Evolutionary conservation across 2,888 invertebrate genomes (phyloP).

Genomic region (Yponomeuta malinellus): DNA sequence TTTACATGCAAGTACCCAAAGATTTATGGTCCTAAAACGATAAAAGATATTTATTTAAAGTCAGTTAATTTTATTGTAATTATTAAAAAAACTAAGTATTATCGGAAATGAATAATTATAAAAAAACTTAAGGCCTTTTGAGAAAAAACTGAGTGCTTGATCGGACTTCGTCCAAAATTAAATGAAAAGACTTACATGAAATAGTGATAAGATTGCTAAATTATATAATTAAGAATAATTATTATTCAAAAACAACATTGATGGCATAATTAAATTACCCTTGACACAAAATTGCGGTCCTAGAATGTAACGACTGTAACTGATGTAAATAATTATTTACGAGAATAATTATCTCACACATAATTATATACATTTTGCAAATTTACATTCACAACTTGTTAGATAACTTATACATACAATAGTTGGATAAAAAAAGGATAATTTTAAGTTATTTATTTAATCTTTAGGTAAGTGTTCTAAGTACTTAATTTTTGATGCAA

Average conservation of each 20-base stretch:
- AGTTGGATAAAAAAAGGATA: neutral
- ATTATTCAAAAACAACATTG: neutral
- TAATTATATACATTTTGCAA: neutral
- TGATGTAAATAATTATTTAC: neutral
- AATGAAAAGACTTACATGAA: slow-evolving; percentile 58
- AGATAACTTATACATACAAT: neutral
- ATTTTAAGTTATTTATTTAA: slow-evolving; percentile 1
- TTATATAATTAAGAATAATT: slow-evolving; percentile 8
- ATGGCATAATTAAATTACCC: neutral
- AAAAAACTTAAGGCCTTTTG: slow-evolving; percentile 55
- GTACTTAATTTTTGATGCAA: neutral
- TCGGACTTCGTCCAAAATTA: slow-evolving; percentile 60
- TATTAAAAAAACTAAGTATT: neutral
- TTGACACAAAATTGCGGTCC: neutral
- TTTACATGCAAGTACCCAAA: slow-evolving; percentile 9
- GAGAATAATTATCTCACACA: neutral
- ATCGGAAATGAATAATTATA: slow-evolving; percentile 14
- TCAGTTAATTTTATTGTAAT: slow-evolving; percentile 14
- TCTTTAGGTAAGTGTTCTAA: neutral
- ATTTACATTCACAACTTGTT: neutral
- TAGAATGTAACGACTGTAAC: neutral
- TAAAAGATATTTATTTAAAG: slow-evolving; percentile 18
- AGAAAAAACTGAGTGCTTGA: slow-evolving; percentile 59
- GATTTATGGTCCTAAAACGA: neutral
- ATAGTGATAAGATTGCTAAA: slow-evolving; percentile 20